phyloP scores from a whole-genome alignment of 2,113 vertebrate genomes.

The Mesitornis unicolor region DNA sequence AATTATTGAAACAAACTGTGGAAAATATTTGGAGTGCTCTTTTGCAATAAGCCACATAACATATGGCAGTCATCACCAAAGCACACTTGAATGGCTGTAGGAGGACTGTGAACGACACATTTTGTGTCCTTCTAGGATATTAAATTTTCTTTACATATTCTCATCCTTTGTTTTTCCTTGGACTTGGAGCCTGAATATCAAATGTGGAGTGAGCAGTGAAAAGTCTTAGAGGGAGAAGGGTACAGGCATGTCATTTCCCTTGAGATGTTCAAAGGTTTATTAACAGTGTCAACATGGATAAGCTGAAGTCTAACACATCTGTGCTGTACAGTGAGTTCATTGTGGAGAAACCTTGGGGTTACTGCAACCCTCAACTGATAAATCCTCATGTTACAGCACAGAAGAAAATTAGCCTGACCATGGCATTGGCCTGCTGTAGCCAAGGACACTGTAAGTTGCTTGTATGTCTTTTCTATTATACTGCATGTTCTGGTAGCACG shows the following conservation, averaged over 20 bases:
- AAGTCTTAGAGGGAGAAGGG: neutral
- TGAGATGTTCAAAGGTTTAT: neutral
- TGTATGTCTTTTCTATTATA: neutral
- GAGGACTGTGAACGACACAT: conserved; percentile 17
- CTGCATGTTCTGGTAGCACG: neutral
- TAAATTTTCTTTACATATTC: neutral
- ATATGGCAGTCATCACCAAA: conserved; percentile 34
- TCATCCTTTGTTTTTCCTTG: neutral
- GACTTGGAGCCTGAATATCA: neutral
- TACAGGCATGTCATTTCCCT: neutral
- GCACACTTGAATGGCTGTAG: conserved; percentile 11
- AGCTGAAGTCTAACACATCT: neutral
- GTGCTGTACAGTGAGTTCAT: neutral
- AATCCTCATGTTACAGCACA: neutral
- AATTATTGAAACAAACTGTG: conserved; percentile 1
- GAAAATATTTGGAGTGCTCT: conserved; percentile 34
- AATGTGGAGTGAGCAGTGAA: neutral
- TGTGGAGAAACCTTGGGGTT: neutral
- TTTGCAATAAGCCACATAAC: conserved; percentile 4
- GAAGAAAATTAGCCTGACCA: neutral
- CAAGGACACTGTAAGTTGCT: neutral
- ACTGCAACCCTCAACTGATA: neutral
- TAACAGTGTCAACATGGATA: neutral
- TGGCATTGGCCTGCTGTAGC: neutral
- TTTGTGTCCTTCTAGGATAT: neutral